Evolutionary conservation across 2,888 invertebrate genomes (phyloP).

Genomic region (Strigamia transsilvanica): DNA sequence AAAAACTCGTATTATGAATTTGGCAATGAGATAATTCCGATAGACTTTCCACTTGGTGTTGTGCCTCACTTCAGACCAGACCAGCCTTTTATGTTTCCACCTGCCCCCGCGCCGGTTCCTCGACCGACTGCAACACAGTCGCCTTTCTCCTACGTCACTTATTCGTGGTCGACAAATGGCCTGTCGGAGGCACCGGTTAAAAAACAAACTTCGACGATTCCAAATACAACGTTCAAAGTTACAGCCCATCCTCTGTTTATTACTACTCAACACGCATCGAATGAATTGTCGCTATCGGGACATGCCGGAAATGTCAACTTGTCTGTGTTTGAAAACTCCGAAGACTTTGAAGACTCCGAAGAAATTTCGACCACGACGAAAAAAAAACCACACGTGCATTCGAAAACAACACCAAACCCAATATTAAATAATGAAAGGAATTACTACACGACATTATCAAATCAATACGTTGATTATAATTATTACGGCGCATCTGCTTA

Average conservation of each 20-base stretch:
- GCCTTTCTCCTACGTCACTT: not conserved
- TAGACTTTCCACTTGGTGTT: not conserved
- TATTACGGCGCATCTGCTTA: not conserved
- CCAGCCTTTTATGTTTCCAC: too few relatives aligned
- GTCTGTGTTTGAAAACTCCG: not conserved
- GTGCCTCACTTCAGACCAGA: not conserved
- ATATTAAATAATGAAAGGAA: not conserved
- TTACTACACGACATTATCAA: not conserved
- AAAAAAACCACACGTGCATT: not conserved
- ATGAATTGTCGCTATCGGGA: not conserved
- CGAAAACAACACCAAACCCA: not conserved
- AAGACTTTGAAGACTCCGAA: not conserved
- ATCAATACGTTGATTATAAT: not conserved
- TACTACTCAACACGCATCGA: not conserved
- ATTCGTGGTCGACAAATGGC: not conserved
- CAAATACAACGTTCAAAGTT: constrained; percentile 22
- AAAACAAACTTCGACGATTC: not conserved
- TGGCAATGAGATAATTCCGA: not conserved
- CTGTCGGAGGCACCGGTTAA: not conserved
- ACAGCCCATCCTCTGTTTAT: constrained; percentile 15
- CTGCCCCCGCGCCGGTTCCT: too few relatives aligned
- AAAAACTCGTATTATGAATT: not conserved
- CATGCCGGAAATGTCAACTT: not conserved
- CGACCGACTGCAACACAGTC: not conserved
- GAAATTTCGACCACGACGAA: not conserved